Conservation (phyloP, 2,888 invertebrate genomes). For the Nowickia ferox region DNA sequence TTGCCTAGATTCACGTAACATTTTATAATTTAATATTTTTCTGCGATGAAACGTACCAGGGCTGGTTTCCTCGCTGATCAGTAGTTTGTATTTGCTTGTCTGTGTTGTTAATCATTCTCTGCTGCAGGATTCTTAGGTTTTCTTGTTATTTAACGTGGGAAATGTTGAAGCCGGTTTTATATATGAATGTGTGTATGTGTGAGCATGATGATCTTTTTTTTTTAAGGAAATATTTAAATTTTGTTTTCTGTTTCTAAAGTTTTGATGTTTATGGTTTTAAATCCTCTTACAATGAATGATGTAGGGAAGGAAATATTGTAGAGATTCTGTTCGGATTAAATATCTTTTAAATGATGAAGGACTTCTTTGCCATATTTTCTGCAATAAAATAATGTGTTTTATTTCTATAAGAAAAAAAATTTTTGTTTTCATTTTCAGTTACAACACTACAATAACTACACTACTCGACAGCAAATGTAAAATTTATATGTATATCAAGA, state of each 20-base stretch:
- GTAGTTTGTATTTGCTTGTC: slow-evolving; percentile 16
- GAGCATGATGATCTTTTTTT: neutral
- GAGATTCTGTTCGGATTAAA: slow-evolving; percentile 1
- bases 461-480: too few relatives aligned
- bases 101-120: neutral
- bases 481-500: too few relatives aligned
- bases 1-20: slow-evolving; percentile 39
- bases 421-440: neutral
- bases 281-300: slow-evolving; percentile 67
- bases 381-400: neutral
- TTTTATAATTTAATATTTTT: slow-evolving; percentile 33
- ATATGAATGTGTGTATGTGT: neutral
- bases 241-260: slow-evolving; percentile 33
- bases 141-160: slow-evolving; percentile 68
- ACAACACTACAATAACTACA: too few relatives aligned
- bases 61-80: slow-evolving; percentile 36
- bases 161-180: slow-evolving; percentile 61
- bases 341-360: neutral
- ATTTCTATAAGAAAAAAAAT: neutral
- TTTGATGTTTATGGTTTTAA: slow-evolving; percentile 69
- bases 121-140: slow-evolving; percentile 29
- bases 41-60: slow-evolving; percentile 19
- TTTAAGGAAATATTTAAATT: slow-evolving; percentile 26
- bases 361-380: neutral
- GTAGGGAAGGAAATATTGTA: slow-evolving; percentile 6